These are phyloP conservation scores for Macroglossus sobrinus DNA, from an alignment of 2,113 vertebrate species.

Conservation along the genomic window DNA sequence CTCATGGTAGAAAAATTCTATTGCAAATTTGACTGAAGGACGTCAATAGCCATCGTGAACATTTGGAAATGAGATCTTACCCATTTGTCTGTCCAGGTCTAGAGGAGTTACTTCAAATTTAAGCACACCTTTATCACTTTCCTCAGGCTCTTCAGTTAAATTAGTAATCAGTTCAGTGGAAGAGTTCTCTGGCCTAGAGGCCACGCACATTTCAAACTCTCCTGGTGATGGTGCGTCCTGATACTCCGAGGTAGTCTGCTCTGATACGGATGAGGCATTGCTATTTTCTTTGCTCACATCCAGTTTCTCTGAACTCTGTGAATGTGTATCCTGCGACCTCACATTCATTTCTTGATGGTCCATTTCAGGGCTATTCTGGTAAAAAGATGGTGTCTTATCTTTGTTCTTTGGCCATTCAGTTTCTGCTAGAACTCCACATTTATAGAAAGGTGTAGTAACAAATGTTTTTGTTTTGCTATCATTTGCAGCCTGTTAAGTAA, in stretches of 20 bases:
- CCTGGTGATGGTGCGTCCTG: slow-evolving; percentile 85
- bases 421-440: slow-evolving; percentile 44
- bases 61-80: slow-evolving; percentile 64
- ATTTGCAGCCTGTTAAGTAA: slow-evolving; percentile 67
- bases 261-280: slow-evolving; percentile 81
- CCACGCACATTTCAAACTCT: slow-evolving; percentile 71
- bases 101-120: slow-evolving; percentile 21
- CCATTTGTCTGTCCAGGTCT: slow-evolving; percentile 38
- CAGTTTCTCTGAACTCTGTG: slow-evolving; percentile 69
- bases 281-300: slow-evolving; percentile 81
- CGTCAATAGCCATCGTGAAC: background rate
- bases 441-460: slow-evolving; percentile 65
- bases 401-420: slow-evolving; percentile 68
- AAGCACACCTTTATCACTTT: background rate
- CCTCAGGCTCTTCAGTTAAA: slow-evolving; percentile 27
- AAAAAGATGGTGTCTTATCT: slow-evolving; percentile 53
- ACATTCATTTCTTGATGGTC: slow-evolving; percentile 47
- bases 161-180: slow-evolving; percentile 26
- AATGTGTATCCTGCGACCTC: slow-evolving; percentile 43
- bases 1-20: background rate
- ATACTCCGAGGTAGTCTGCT: slow-evolving; percentile 89
- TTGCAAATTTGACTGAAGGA: background rate
- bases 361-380: slow-evolving; percentile 30
- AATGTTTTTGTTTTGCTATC: slow-evolving; percentile 55
- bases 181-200: slow-evolving; percentile 63